Base-by-base conservation (phyloP, 2,113 vertebrate genomes). In the Myrmecobius fasciatus region DNA sequence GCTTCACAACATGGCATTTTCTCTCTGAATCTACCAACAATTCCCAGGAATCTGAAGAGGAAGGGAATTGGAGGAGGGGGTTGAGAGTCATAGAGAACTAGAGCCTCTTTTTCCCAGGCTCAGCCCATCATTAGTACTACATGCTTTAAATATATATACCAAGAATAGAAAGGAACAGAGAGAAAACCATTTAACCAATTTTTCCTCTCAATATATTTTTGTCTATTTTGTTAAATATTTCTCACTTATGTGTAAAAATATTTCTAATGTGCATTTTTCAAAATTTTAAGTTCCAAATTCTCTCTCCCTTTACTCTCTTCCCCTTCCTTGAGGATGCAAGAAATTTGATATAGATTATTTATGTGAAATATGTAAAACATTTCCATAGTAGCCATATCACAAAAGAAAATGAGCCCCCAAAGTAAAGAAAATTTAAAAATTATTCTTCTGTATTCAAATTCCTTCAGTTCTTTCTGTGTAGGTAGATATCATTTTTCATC, bases 41-140 rank as follows among this genome's bases (percentile, higher is more conserved):
- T 92, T 93, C 92, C 60, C 52, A 94, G 67, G 17, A 88, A 46
- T 53, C 92, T 17, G 52, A 92, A 89, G 48, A 89, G 56, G 83
- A 17, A 28, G 91, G 2, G 49, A 53, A 46, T 53, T 10, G 36
- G 52, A 93, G 90, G 53, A 92, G 91, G 89, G 89, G 94, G 56
- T 53, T 51, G 53, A 48, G 56, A 49, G 47, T 46, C 49, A 53
- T 9, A 28, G 25, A 25, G 46, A 92, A 89, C 88, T 0, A 0
- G 60, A 54, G 89, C 51, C 90, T 52, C 83, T 36, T 0, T 52
- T 7, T 28, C 52, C 60, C 51, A 83, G 92, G 92, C 89, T 75
- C 8, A 91, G 52, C 83, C 48, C 51, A 92, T 75, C 89, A 93
- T 95, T 36, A 12, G 47, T 91, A 92, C 91, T 89, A 49, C 92